These are phyloP conservation scores for Steinernema feltiae DNA, from an alignment of 1,140 invertebrate species.

Conservation along the genomic window DNA sequence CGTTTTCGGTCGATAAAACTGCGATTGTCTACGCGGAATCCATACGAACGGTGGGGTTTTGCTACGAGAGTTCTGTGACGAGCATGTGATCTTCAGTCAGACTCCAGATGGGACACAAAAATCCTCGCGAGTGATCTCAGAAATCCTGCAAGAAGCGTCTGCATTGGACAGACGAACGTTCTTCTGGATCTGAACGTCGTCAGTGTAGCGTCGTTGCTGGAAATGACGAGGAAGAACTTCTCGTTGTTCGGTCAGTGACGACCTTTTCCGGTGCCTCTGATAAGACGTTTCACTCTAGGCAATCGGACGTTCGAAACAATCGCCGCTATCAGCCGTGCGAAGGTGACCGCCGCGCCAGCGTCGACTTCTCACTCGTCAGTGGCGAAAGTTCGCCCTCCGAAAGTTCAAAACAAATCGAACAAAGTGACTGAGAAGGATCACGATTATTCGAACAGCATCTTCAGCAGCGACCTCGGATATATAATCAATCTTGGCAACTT, in stretches of 20 bases:
- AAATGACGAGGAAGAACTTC: background rate
- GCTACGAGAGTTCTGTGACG: background rate
- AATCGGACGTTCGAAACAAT: background rate
- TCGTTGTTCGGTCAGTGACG: background rate
- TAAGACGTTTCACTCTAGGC: background rate
- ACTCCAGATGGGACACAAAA: background rate
- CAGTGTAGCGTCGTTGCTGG: background rate
- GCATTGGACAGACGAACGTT: background rate
- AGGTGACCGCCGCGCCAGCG: background rate
- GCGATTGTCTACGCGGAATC: background rate
- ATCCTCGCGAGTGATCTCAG: background rate
- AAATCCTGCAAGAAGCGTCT: background rate
- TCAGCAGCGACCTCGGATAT: background rate
- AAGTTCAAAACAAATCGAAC: background rate
- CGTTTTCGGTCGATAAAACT: conserved; percentile 23
- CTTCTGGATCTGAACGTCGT: background rate
- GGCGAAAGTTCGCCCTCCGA: background rate
- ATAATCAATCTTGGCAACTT: conserved; percentile 7
- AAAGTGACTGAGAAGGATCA: background rate
- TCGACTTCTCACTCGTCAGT: background rate
- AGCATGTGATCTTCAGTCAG: background rate
- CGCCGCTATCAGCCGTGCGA: background rate
- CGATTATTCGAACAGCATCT: background rate
- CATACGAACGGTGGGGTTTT: background rate
- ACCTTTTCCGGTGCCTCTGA: background rate